Evolutionary conservation across 1,140 invertebrate species (phyloP), one percentile per base, ranked within the genome.

Genomic region (Hypsibius dujardini): DNA sequence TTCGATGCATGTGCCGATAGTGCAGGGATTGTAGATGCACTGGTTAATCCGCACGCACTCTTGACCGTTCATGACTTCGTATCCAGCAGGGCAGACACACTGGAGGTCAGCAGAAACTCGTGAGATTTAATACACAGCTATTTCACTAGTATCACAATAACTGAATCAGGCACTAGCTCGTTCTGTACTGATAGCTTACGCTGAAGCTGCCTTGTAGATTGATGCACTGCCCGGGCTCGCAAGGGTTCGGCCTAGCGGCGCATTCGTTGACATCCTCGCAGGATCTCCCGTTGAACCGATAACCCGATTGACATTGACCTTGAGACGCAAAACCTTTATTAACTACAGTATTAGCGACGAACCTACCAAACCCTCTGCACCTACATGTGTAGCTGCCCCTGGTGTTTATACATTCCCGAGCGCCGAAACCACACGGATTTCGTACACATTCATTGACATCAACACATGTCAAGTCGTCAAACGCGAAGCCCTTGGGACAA

Each of bases 41-140:
- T 67, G 62, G 40, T 67, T 67, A 40, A 67, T 67, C 42, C 62
- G 12, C 7, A 67, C 42, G 40, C 62, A 67, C 42, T 67, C 62
- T 42, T 67, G 62, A 15, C 62, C 62, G 62, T 12, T 42, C 62
- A 67, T 67, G 3, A 15, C 12, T 7, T 87, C 76, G 76, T 83
- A 78, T 85, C 86, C 87, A 59, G 86, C 84, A 0, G 90, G 89
- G 79, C 91, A 95, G 76, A 92, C 88, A 76, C 91, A 95, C 28
- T 28, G 28, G 28, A 28, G 28, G 28, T 28, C 28, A 28, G 28
- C 28, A 28, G 28, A 28, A 28, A 28, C 28, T 0, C 28, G 28
- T 28, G 28, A 28, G 28, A 28, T 28, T 28, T 28, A 28, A 28
- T 28, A 28, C 28, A 28, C 28, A 28, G 28, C 28, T 28, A 28